Conservation (phyloP, 2,888 invertebrate genomes). For the Thumatha senex region DNA sequence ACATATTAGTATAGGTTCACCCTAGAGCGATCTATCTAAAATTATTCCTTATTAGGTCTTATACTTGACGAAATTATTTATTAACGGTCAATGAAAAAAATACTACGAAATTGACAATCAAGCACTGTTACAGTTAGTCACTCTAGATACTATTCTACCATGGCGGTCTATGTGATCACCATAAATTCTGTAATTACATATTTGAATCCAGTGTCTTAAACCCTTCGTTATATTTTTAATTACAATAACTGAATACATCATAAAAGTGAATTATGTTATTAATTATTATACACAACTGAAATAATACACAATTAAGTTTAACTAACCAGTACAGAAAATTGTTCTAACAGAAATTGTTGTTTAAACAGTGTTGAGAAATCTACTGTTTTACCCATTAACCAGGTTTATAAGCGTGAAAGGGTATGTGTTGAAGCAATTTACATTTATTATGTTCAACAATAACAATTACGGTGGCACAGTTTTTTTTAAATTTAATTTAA, state of each 20-base stretch:
- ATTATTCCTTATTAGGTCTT: too few species aligned
- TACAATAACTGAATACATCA: background rate
- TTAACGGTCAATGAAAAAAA: too few species aligned
- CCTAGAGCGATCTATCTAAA: too few species aligned
- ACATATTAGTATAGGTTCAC: too few species aligned
- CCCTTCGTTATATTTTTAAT: background rate
- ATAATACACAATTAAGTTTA: constrained; percentile 3
- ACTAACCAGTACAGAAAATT: constrained; percentile 13
- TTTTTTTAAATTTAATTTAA: constrained; percentile 43
- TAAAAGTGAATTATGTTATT: constrained; percentile 1
- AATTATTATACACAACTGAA: background rate
- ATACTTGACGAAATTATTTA: too few species aligned
- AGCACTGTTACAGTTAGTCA: too few species aligned
- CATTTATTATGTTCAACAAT: constrained; percentile 49
- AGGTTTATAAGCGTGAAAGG: constrained; percentile 51
- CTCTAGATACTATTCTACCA: too few species aligned
- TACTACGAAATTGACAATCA: too few species aligned
- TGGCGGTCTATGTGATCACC: background rate
- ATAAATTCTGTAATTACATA: background rate
- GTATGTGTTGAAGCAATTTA: constrained; percentile 49
- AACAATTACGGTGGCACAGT: constrained; percentile 43
- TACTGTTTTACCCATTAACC: constrained; percentile 26
- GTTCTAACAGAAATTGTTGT: constrained; percentile 4
- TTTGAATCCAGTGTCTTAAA: background rate
- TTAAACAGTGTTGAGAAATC: constrained; percentile 14